Base-by-base conservation (phyloP, 2,888 invertebrate genomes). In the Harmothoe impar region DNA sequence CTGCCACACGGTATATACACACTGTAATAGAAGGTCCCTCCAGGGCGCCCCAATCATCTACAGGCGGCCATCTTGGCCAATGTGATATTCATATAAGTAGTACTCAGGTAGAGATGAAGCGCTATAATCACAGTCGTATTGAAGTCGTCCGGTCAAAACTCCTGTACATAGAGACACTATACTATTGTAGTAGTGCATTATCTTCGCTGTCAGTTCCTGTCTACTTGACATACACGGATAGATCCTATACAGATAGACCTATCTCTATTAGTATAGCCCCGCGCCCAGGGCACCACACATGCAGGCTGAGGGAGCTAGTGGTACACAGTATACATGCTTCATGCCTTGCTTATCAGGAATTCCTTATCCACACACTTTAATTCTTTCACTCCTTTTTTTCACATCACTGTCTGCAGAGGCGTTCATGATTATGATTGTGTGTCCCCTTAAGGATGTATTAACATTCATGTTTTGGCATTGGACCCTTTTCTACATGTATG, bases 61-160 rank as follows among this genome's bases (percentile, higher is more conserved):
- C n/a, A 62, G 62, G 62, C 62, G 20, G 62, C 43, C n/a, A 62
- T 20, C 62, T 43, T n/a, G 62, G 62, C 62, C 20, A 62, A 12
- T 7, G 62, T n/a, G 23, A 62, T n/a, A n/a, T 62, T n/a, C n/a
- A n/a, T n/a, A 62, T 62, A 62, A n/a, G 12, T n/a, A 10, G 23
- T 62, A 62, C 62, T 20, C 15, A 62, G 62, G 20, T 62, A n/a
- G 7, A 62, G 20, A 62, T 20, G n/a, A n/a, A 62, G 62, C 62
- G 62, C 62, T 62, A 62, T 62, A 86, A 86, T 86, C 86, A 86
- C 86, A 86, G 86, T 86, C 54, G 86, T 31, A 54, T 86, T 56
- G 54, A 86, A 86, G 86, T 86, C 86, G 52, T 56, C 52, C 52
- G 5, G 29, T 86, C 86, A 54, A 86, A 86, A 81, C 81, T 33